Percentiles rank a stretch among this genome's conserved stretches.
phyloP scores from a whole-genome alignment of 2,797 vertebrate species.

The Scolopax rusticola region DNA sequence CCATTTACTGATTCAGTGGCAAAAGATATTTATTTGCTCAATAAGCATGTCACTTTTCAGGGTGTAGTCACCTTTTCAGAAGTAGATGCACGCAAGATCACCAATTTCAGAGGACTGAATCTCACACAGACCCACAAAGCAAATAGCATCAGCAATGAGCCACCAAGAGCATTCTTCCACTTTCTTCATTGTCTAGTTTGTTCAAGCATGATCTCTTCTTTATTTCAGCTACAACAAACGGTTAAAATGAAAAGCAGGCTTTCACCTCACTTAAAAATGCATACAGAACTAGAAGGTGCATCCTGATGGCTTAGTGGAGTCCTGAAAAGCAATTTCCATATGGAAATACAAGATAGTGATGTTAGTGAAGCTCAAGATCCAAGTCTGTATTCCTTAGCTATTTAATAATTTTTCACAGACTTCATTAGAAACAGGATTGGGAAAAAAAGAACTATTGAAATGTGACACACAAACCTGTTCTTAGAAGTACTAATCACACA shows the following conservation, averaged over 20 bases:
- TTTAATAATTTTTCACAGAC: background rate
- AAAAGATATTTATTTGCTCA: background rate
- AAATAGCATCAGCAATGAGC: background rate
- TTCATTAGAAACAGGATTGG: background rate
- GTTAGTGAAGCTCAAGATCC: background rate
- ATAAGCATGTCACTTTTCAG: background rate
- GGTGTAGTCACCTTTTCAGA: background rate
- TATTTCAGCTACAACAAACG: background rate
- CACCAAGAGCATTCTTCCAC: background rate
- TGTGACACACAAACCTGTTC: background rate
- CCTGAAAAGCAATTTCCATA: background rate
- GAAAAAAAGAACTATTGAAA: background rate
- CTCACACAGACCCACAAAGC: background rate
- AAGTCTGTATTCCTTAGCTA: background rate
- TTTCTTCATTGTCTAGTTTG: background rate
- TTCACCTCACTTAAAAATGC: background rate
- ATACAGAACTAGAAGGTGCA: background rate
- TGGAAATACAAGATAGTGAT: background rate
- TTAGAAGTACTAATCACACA: background rate
- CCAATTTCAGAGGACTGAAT: background rate
- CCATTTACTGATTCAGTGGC: background rate
- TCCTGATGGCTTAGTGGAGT: background rate
- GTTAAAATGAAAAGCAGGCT: background rate
- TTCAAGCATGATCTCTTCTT: background rate
- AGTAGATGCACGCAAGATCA: background rate